Evolutionary conservation across 2,113 vertebrate species (phyloP).

Genomic region (Erpornis zantholeuca): DNA sequence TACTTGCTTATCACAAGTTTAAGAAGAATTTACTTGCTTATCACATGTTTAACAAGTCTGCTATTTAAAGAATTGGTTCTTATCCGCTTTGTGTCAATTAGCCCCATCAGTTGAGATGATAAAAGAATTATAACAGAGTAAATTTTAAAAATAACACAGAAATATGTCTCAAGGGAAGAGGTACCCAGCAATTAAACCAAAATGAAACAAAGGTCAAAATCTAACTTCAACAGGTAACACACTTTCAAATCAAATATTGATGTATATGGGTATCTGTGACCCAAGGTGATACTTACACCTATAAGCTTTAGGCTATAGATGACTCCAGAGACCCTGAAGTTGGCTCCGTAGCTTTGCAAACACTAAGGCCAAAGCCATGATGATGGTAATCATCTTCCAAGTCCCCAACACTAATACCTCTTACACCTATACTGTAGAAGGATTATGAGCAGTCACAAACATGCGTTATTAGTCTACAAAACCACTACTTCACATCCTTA

Average conservation of each 20-base stretch:
- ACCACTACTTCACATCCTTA: not conserved
- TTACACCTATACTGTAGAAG: not conserved
- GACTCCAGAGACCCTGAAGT: not conserved
- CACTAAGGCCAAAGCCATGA: not conserved
- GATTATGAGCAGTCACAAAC: not conserved
- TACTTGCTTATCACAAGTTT: not conserved
- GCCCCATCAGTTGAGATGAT: not conserved
- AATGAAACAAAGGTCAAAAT: not conserved
- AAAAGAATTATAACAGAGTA: not conserved
- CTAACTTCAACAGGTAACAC: not conserved
- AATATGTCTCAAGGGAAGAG: not conserved
- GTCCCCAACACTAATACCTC: not conserved
- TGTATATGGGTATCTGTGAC: not conserved
- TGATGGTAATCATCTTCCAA: not conserved
- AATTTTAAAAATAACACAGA: not conserved
- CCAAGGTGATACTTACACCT: not conserved
- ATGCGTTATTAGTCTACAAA: not conserved
- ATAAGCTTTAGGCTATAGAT: not conserved
- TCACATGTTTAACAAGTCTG: not conserved
- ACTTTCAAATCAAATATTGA: not conserved
- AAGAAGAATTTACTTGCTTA: not conserved
- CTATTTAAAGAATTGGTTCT: not conserved
- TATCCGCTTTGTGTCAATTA: not conserved
- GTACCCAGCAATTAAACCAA: not conserved
- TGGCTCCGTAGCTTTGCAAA: not conserved